Evolutionary conservation across 2,113 vertebrate genomes (phyloP), one percentile per base, ranked within the genome.

Genomic region (Calyptommatus sinebrachiatus): DNA sequence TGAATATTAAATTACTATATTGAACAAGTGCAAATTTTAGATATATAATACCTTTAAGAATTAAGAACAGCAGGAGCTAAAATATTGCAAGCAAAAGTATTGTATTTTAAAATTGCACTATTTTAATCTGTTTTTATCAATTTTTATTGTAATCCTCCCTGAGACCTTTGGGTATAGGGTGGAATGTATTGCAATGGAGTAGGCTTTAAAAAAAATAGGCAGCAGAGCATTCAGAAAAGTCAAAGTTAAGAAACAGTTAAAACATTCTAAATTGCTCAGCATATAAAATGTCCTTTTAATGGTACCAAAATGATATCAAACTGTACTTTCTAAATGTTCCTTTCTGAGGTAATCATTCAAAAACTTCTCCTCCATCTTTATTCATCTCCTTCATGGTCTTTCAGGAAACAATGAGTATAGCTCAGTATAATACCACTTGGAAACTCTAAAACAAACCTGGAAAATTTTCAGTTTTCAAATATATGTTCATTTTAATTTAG

Each of bases 11-110:
- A 2, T 91, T 70, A 0, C 86, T 91, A 62, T 91, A 94, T 81
- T 93, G 92, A 45, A 91, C 93, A 75, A 95, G 78, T 1, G 35
- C 35, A 41, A 41, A 41, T n/a, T n/a, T n/a, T n/a, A n/a, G n/a
- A n/a, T n/a, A n/a, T n/a, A n/a, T n/a, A n/a, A 5, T 41, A 5
- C 35, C 35, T 41, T 41, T 41, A 41, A 41, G 35, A 41, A 41
- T 41, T 41, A 41, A 41, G 35, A 41, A 41, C 93, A 28, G 88
- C 89, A 46, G 86, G 76, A 7, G 82, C 92, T 77, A 86, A 53
- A 87, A 84, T 35, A 61, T 29, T 10, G 12, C 73, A 61, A 16
- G 22, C 16, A 6, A 24, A 26, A 74, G 35, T 41, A 41, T 41
- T 41, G 35, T 41, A 41, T 41, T 41, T 41, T 41, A 41, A 41